Evolutionary conservation across 2,888 invertebrate species (phyloP).

Genomic region (Patella pellucida): DNA sequence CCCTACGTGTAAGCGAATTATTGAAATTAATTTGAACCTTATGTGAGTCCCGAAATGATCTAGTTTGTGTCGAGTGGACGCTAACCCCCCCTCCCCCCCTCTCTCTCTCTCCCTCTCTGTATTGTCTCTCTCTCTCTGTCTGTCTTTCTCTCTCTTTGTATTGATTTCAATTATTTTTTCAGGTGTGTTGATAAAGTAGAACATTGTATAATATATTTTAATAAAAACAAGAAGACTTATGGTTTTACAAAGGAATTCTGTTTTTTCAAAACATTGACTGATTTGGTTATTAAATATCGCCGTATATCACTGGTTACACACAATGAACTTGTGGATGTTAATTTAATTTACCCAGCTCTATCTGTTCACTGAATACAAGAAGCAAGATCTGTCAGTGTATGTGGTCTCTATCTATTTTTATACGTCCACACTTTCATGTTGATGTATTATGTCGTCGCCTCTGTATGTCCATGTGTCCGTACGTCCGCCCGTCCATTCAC

Average conservation of each 20-base stretch:
- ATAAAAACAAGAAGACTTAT: constrained; percentile 80
- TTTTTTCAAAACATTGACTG: constrained; percentile 87
- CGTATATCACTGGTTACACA: constrained; percentile 92
- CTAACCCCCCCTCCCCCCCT: too few species aligned
- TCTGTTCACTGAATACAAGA: too few species aligned
- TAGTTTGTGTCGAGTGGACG: too few species aligned
- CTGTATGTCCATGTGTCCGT: too few species aligned
- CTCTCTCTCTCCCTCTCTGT: not conserved
- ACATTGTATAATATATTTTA: constrained; percentile 92
- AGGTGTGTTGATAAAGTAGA: constrained; percentile 87
- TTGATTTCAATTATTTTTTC: constrained; percentile 15
- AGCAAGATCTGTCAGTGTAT: too few species aligned
- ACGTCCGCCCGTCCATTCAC: too few species aligned
- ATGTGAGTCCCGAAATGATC: too few species aligned
- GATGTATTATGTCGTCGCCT: too few species aligned
- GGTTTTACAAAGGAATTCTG: constrained; percentile 96
- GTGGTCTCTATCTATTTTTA: too few species aligned
- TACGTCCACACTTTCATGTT: too few species aligned
- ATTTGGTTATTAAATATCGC: constrained; percentile 91
- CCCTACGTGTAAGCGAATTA: too few species aligned
- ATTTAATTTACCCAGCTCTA: constrained; percentile 80
- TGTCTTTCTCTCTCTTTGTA: constrained; percentile 29
- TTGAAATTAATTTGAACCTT: too few species aligned
- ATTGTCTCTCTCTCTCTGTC: constrained; percentile 32
- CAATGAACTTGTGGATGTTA: constrained; percentile 87